A percentile compares a stretch with the other conserved stretches of the same genome.
Evolutionary conservation across 2,113 vertebrate species (phyloP).

Genomic region (Hyperopisus bebe): DNA sequence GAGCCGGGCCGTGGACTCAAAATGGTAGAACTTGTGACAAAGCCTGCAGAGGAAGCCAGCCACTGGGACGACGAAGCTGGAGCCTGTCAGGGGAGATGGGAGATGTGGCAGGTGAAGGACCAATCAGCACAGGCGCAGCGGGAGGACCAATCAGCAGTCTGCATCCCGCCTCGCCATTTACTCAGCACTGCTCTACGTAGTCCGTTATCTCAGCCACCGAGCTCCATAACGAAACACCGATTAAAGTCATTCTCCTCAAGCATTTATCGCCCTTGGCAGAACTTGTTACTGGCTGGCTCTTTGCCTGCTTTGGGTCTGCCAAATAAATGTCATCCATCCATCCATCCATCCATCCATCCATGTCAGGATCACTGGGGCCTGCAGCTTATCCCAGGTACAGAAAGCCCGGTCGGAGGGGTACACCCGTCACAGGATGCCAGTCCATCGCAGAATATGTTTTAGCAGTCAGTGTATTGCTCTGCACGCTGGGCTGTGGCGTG

Average conservation of each 20-base stretch:
- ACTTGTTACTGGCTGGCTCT: not conserved
- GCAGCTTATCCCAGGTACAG: not conserved
- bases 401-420: not conserved
- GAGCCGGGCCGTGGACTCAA: slow-evolving; percentile 68
- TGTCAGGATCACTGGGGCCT: not conserved
- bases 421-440: not conserved
- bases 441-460: not conserved
- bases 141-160: not conserved
- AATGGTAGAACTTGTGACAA: slow-evolving; percentile 86
- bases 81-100: slow-evolving; percentile 54
- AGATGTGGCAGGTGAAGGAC: not conserved
- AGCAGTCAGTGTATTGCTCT: not conserved
- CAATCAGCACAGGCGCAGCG: too few species aligned
- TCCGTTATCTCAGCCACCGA: not conserved
- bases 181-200: not conserved
- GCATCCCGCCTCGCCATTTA: not conserved
- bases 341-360: not conserved
- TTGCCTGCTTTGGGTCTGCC: not conserved
- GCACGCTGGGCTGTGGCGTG: too few species aligned
- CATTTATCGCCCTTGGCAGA: not conserved
- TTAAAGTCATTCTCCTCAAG: not conserved
- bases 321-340: not conserved
- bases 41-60: slow-evolving; percentile 81
- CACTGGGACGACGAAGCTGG: slow-evolving; percentile 81
- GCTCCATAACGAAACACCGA: not conserved